These are phyloP conservation scores for Idaea aversata DNA, from an alignment of 2,888 invertebrate genomes.

Conservation along the genomic window DNA sequence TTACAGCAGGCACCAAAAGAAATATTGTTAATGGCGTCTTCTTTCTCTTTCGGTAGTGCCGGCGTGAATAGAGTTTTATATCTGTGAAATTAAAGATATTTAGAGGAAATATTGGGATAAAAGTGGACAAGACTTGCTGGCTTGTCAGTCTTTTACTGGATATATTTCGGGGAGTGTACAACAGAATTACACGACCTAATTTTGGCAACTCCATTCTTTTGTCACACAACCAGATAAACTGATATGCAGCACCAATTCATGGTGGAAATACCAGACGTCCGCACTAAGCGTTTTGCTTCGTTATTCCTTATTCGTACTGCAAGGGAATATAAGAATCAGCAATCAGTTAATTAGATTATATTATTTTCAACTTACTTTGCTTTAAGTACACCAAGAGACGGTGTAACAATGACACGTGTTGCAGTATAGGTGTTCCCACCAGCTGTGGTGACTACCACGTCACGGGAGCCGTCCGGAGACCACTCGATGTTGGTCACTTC, in stretches of 20 bases:
- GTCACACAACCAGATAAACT: too few relatives aligned
- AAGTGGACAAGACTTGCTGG: too few relatives aligned
- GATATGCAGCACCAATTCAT: too few relatives aligned
- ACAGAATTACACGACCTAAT: too few relatives aligned
- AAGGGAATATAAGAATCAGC: too few relatives aligned
- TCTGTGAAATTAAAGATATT: slow-evolving; percentile 34
- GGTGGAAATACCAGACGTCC: too few relatives aligned
- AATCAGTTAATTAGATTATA: too few relatives aligned
- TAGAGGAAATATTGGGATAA: neutral
- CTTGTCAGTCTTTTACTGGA: too few relatives aligned
- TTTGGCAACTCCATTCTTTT: too few relatives aligned
- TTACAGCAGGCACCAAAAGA: slow-evolving; percentile 85
- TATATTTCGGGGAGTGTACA: too few relatives aligned
- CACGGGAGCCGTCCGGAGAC: slow-evolving; percentile 36
- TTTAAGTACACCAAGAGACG: slow-evolving; percentile 86
- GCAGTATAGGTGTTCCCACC: slow-evolving; percentile 78
- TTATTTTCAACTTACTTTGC: slow-evolving; percentile 45
- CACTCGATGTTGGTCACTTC: slow-evolving; percentile 53
- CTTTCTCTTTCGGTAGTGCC: slow-evolving; percentile 75
- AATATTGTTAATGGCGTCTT: slow-evolving; percentile 77
- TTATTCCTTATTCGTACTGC: too few relatives aligned
- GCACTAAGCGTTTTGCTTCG: too few relatives aligned
- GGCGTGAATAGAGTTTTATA: slow-evolving; percentile 79
- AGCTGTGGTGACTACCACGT: slow-evolving; percentile 64
- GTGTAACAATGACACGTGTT: slow-evolving; percentile 84